A percentile compares a stretch with the other conserved stretches of the same genome.
Evolutionary conservation across 2,888 invertebrate genomes (phyloP).

Genomic region (Phasia obesa): DNA sequence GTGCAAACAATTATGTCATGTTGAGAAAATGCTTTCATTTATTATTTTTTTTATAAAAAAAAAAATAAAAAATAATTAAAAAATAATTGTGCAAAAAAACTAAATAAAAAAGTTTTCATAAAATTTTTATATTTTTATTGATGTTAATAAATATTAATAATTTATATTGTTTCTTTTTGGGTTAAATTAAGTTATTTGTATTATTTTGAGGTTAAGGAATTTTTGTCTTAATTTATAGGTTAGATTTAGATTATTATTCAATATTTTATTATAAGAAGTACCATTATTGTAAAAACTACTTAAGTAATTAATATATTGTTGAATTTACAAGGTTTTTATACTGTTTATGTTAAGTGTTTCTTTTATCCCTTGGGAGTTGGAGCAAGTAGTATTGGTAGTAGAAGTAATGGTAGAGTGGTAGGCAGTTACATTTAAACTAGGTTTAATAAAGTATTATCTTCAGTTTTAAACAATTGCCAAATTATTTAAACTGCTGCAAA

Average conservation of each 20-base stretch:
- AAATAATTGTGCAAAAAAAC: too few relatives aligned
- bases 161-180: not conserved
- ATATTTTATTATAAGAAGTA: slow-evolving; percentile 6
- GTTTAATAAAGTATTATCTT: slow-evolving; percentile 38
- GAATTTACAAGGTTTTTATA: not conserved
- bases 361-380: slow-evolving; percentile 36
- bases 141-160: slow-evolving; percentile 9
- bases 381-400: slow-evolving; percentile 49
- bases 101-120: not conserved
- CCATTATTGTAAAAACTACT: not conserved
- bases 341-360: slow-evolving; percentile 1
- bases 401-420: slow-evolving; percentile 47
- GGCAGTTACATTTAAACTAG: slow-evolving; percentile 49
- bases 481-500: slow-evolving; percentile 69
- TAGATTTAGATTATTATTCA: not conserved
- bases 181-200: slow-evolving; percentile 3
- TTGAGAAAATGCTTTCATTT: slow-evolving; percentile 43
- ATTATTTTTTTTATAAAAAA: not conserved
- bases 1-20: slow-evolving; percentile 55
- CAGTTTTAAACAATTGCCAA: slow-evolving; percentile 59
- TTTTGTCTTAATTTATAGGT: slow-evolving; percentile 20
- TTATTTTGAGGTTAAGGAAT: not conserved
- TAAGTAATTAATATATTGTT: not conserved
- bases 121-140: not conserved
- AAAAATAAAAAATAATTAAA: not conserved